Percentiles rank a stretch among this genome's conserved stretches.
Conservation (phyloP, 2,113 vertebrate genomes). For the Camelus bactrianus region DNA sequence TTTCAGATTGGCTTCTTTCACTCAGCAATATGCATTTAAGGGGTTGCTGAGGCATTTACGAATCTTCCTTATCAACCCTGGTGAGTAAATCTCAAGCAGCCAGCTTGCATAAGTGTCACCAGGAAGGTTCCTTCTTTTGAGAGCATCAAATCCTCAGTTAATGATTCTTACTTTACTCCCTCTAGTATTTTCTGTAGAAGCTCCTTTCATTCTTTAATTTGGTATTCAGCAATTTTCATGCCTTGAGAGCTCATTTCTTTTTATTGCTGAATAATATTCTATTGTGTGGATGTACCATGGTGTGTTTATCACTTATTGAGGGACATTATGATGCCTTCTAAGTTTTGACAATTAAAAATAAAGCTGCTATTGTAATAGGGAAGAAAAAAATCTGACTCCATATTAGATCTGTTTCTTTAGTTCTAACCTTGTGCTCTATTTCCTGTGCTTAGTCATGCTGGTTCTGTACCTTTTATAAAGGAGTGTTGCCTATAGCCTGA, state of each 20-base stretch:
- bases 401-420: too few species aligned
- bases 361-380: background rate
- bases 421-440: too few species aligned
- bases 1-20: background rate
- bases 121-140: constrained; percentile 71
- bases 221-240: background rate
- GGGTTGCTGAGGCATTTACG: constrained; percentile 74
- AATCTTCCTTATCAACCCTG: constrained; percentile 68
- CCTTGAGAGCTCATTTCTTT: background rate
- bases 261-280: background rate
- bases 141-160: constrained; percentile 57
- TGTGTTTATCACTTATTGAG: background rate
- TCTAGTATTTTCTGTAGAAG: constrained; percentile 53
- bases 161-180: constrained; percentile 23
- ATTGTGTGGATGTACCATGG: background rate
- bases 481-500: too few species aligned
- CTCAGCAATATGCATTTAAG: background rate
- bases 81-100: constrained; percentile 69
- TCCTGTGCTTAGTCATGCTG: too few species aligned
- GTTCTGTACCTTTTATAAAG: too few species aligned
- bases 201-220: constrained; percentile 53
- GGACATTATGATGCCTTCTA: background rate
- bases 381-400: too few species aligned
- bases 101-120: constrained; percentile 45
- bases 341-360: background rate